Evolutionary conservation across 2,113 vertebrate species (phyloP).

Genomic region (Hipposideros armiger): DNA sequence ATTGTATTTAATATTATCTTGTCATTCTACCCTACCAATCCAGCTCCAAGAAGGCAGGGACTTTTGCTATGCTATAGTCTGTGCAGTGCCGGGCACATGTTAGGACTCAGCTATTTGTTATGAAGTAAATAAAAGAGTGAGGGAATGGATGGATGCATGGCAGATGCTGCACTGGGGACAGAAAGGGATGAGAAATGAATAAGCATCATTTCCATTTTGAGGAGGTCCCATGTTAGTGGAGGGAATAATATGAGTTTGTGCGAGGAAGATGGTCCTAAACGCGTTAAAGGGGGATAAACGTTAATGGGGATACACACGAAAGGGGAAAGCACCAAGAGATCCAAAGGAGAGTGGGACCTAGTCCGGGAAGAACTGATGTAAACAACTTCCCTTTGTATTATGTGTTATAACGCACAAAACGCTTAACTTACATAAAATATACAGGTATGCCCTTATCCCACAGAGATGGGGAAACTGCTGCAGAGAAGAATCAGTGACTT

Average conservation of each 20-base stretch:
- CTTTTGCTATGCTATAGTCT: neutral
- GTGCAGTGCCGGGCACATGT: neutral
- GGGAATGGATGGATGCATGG: neutral
- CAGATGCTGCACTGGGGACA: neutral
- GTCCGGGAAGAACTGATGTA: neutral
- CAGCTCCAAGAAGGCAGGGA: neutral
- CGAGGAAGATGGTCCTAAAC: neutral
- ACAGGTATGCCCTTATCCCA: neutral
- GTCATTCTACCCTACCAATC: neutral
- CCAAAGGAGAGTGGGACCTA: neutral
- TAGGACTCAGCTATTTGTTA: slow-evolving; percentile 30
- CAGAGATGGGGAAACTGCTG: neutral
- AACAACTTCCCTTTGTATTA: neutral
- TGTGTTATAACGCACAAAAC: neutral
- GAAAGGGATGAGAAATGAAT: slow-evolving; percentile 19
- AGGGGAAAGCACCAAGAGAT: neutral
- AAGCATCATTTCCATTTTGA: neutral
- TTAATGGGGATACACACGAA: neutral
- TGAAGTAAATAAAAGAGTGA: slow-evolving; percentile 23
- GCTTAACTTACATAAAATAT: neutral
- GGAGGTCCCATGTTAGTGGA: neutral
- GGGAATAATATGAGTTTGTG: neutral
- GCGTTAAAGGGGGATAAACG: neutral
- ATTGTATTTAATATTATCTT: neutral
- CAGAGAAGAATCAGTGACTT: neutral